These are phyloP conservation scores for Agrypnus murinus DNA, from an alignment of 2,888 invertebrate genomes.

Conservation along the genomic window DNA sequence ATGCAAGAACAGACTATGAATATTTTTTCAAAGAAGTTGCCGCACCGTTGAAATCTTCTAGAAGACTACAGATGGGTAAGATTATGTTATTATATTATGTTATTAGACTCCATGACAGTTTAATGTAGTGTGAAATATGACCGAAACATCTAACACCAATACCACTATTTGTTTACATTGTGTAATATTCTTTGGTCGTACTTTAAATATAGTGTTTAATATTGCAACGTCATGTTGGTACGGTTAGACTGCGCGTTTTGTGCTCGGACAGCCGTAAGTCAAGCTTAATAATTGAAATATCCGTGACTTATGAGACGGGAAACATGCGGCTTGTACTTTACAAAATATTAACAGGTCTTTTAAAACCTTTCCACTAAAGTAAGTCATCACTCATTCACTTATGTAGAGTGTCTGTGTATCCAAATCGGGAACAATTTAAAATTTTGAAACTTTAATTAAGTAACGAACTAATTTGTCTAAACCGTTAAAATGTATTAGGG, in stretches of 20 bases:
- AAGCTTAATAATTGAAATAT: slow-evolving; percentile 64
- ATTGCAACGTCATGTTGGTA: slow-evolving; percentile 52
- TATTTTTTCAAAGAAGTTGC: slow-evolving; percentile 6
- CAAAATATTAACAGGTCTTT: slow-evolving; percentile 50
- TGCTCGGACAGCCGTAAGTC: slow-evolving; percentile 56
- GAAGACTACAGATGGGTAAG: slow-evolving; percentile 56
- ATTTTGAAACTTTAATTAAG: slow-evolving; percentile 16
- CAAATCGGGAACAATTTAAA: slow-evolving; percentile 9
- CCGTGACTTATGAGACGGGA: slow-evolving; percentile 61
- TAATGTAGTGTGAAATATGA: slow-evolving; percentile 70
- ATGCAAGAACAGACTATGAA: no score
- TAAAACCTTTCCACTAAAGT: slow-evolving; percentile 33
- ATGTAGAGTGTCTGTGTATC: no score
- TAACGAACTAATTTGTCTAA: slow-evolving; percentile 3
- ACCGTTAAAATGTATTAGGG: no score
- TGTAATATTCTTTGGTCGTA: slow-evolving; percentile 41
- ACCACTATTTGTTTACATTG: slow-evolving; percentile 63
- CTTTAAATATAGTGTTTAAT: slow-evolving; percentile 29
- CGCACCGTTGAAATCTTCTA: slow-evolving; percentile 43
- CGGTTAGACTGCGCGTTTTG: slow-evolving; percentile 45
- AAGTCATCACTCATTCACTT: slow-evolving; percentile 33
- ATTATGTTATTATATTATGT: slow-evolving; percentile 70
- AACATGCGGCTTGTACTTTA: slow-evolving; percentile 53
- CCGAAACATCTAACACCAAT: slow-evolving; percentile 62
- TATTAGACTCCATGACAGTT: slow-evolving; percentile 69